Evolutionary conservation across 2,888 invertebrate genomes (phyloP).

Genomic region (Scaptomyza cyrtandrae): DNA sequence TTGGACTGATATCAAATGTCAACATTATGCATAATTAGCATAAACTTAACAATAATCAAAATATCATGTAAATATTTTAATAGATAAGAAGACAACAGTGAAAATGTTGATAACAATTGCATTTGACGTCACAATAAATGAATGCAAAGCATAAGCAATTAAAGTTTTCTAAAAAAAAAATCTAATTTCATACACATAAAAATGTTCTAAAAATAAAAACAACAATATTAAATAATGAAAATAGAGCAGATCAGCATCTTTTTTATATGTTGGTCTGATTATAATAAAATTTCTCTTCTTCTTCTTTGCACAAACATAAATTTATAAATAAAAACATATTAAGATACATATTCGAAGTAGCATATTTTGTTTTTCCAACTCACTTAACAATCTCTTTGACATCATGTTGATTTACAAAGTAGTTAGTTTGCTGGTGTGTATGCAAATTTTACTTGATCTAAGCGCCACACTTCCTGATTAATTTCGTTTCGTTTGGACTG

Average conservation of each 20-base stretch:
- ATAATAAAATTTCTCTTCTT: no score
- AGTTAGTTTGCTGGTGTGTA: constrained; percentile 17
- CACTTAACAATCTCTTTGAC: constrained; percentile 55
- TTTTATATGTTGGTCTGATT: background rate
- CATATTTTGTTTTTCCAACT: constrained; percentile 52
- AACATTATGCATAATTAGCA: background rate
- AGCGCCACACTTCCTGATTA: constrained; percentile 31
- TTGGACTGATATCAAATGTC: background rate
- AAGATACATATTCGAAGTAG: background rate
- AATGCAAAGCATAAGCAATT: background rate
- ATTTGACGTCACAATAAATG: constrained; percentile 8
- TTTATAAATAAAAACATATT: background rate
- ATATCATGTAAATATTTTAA: background rate
- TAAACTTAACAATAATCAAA: background rate
- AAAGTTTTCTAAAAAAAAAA: background rate
- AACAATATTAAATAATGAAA: background rate
- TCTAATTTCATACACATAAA: constrained; percentile 10
- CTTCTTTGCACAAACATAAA: background rate
- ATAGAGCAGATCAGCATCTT: background rate
- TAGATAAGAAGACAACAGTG: constrained; percentile 21
- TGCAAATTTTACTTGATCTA: constrained; percentile 23
- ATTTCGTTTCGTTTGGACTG: constrained; percentile 10
- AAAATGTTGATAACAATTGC: constrained; percentile 18
- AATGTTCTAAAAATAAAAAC: constrained; percentile 6
- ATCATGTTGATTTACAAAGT: constrained; percentile 43